These are phyloP conservation scores for Urocyon cinereoargenteus DNA, from an alignment of 2,797 vertebrate species.

Conservation along the genomic window DNA sequence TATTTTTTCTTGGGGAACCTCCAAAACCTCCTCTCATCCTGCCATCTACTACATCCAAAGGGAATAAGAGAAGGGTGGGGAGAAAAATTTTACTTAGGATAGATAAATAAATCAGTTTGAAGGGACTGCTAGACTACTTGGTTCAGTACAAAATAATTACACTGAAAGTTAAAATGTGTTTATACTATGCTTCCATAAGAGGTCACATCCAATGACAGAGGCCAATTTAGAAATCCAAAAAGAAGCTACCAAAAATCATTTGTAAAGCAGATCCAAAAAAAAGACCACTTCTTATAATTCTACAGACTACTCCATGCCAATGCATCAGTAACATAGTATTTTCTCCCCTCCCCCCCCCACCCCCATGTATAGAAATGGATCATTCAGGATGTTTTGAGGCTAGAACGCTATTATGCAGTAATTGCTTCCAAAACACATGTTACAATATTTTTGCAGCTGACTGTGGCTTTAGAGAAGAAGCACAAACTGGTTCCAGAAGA, in stretches of 20 bases:
- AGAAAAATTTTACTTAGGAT: constrained; percentile 7
- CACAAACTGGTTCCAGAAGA: constrained; percentile 52
- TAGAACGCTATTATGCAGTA: constrained; percentile 59
- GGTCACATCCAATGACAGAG: constrained; percentile 44
- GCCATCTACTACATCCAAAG: neutral
- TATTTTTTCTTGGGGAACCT: neutral
- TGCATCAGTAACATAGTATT: neutral
- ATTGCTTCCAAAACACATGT: constrained; percentile 69
- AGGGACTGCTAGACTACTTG: neutral
- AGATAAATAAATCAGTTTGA: neutral
- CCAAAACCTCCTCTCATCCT: neutral
- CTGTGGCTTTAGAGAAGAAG: constrained; percentile 64
- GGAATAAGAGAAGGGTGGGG: neutral
- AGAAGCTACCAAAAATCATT: constrained; percentile 43
- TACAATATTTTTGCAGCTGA: constrained; percentile 75
- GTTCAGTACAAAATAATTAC: constrained; percentile 61
- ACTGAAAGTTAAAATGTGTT: constrained; percentile 43
- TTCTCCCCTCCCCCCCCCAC: neutral
- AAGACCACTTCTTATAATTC: constrained; percentile 27
- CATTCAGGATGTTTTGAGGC: constrained; percentile 52
- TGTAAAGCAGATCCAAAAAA: constrained; percentile 2
- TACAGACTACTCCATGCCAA: neutral
- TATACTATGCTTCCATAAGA: constrained; percentile 25
- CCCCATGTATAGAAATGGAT: constrained; percentile 17
- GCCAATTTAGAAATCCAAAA: constrained; percentile 43